Evolutionary conservation across 1,140 invertebrate species (phyloP).

Genomic region (Micrasema minimum): DNA sequence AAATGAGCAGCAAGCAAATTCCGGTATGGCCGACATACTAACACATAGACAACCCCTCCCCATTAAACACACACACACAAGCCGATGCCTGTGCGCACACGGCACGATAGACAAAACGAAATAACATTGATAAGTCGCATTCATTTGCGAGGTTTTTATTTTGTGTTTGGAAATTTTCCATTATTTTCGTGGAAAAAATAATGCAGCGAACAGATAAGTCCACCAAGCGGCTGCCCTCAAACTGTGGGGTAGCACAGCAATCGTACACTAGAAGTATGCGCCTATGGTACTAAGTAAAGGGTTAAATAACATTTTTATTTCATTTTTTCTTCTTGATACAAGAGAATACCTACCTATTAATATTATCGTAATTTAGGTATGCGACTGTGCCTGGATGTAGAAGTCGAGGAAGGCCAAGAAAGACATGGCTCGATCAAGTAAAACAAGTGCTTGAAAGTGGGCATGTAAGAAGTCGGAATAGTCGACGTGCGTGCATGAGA

Average conservation of each 20-base stretch:
- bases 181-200: conserved; percentile 53
- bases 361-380: too few relatives aligned
- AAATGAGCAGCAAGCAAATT: conserved; percentile 49
- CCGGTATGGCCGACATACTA: conserved; percentile 45
- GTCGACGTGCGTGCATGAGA: too few relatives aligned
- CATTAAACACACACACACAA: conserved; percentile 21
- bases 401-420: too few relatives aligned
- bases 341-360: too few relatives aligned
- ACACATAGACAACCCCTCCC: conserved; percentile 15
- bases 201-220: conserved; percentile 52
- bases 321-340: too few relatives aligned
- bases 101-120: conserved; percentile 50
- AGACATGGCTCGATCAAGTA: too few relatives aligned
- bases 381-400: too few relatives aligned
- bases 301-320: too few relatives aligned
- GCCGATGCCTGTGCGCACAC: conserved; percentile 6
- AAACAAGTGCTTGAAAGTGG: too few relatives aligned
- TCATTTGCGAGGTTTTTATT: conserved; percentile 53
- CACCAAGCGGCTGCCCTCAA: conserved; percentile 13
- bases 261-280: too few relatives aligned
- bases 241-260: conserved; percentile 5
- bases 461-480: too few relatives aligned
- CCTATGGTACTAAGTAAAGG: too few relatives aligned
- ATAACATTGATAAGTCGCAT: conserved; percentile 55
- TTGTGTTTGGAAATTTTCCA: conserved; percentile 53